These are phyloP conservation scores for Bufo gargarizans DNA, from an alignment of 2,113 vertebrate species.

Conservation along the genomic window DNA sequence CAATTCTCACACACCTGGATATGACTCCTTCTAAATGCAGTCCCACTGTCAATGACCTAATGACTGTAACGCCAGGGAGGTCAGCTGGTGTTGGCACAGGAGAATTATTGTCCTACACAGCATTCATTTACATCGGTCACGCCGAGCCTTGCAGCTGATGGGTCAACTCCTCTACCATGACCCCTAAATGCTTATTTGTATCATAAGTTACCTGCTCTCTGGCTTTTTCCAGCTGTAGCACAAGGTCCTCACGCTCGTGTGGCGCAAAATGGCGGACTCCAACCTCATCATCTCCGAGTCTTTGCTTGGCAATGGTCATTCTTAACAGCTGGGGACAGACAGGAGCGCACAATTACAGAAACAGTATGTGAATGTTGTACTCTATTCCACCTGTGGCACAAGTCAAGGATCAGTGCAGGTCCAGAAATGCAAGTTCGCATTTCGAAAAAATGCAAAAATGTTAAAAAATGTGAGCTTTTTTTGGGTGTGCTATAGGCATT, in stretches of 20 bases:
- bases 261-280: constrained; percentile 90
- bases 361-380: neutral
- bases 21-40: too few species aligned
- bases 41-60: too few species aligned
- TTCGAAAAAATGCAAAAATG: neutral
- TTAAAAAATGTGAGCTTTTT: too few species aligned
- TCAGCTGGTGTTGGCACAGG: too few species aligned
- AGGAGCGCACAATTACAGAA: neutral
- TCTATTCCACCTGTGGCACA: neutral
- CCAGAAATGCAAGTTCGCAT: neutral
- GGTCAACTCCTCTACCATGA: too few species aligned
- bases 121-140: too few species aligned
- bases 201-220: constrained; percentile 81
- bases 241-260: constrained; percentile 92
- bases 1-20: too few species aligned
- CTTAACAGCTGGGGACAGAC: constrained; percentile 81
- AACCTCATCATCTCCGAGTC: constrained; percentile 92
- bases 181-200: too few species aligned
- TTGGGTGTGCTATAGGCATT: too few species aligned
- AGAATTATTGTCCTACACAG: too few species aligned
- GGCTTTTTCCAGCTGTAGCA: constrained; percentile 87
- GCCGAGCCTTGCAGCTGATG: too few species aligned
- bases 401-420: neutral
- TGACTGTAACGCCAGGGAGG: too few species aligned
- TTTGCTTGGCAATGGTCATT: constrained; percentile 97